These are phyloP conservation scores for Sanderia malayensis DNA, from an alignment of 30 jellyfish, hydroid and myxozoan genomes.

Conservation along the genomic window DNA sequence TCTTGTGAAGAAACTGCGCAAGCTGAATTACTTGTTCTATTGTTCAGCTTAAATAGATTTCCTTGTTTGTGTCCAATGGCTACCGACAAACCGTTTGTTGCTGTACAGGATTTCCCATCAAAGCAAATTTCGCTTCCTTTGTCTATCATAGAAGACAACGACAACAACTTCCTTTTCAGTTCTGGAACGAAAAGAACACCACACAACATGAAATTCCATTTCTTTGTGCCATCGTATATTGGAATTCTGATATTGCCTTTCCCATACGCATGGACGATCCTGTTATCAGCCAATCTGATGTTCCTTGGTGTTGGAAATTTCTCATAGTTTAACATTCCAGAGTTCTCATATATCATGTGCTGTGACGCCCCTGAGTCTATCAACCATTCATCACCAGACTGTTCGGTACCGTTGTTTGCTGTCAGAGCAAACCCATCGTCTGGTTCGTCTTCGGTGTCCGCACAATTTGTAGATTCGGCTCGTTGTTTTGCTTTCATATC, in stretches of 20 bases:
- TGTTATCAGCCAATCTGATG: conserved; percentile 50
- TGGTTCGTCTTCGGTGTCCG: neutral
- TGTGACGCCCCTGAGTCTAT: conserved; percentile 56
- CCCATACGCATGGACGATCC: conserved; percentile 23
- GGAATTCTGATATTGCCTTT: conserved; percentile 21
- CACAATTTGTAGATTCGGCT: neutral
- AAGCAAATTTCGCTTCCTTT: conserved; percentile 36
- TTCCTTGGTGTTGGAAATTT: conserved; percentile 4
- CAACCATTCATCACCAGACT: conserved; percentile 30
- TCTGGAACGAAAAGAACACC: conserved; percentile 54
- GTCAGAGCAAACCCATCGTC: neutral
- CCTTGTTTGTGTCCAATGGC: conserved; percentile 3
- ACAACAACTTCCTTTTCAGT: conserved; percentile 13
- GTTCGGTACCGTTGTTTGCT: neutral
- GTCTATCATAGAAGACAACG: conserved; percentile 44
- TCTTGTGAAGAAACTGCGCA: neutral
- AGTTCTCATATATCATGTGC: conserved; percentile 55
- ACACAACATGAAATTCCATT: conserved; percentile 12
- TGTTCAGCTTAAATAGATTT: neutral
- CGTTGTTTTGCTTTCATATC: neutral
- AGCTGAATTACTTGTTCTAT: neutral
- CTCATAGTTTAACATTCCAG: neutral
- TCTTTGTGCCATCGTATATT: conserved; percentile 26
- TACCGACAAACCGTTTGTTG: neutral
- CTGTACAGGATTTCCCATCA: conserved; percentile 21